Percentiles rank a stretch among this genome's conserved stretches.
Evolutionary conservation across 2,113 vertebrate genomes (phyloP).

Genomic region (Galbula dea): DNA sequence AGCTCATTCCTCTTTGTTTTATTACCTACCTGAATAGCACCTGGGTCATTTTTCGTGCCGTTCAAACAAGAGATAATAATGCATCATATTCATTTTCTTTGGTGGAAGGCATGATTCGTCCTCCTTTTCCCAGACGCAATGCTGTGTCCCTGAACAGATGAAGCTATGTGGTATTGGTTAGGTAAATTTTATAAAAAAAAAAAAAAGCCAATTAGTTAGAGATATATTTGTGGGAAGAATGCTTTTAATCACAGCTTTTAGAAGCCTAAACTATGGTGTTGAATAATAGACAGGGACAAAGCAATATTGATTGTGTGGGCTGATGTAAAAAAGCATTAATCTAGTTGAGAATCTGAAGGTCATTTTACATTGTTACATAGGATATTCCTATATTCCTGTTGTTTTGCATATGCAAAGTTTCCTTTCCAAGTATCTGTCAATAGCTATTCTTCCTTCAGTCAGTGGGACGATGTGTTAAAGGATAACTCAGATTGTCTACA

Average conservation of each 20-base stretch:
- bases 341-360: not conserved
- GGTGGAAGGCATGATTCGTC: not conserved
- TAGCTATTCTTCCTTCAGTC: not conserved
- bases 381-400: not conserved
- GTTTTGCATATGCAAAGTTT: not conserved
- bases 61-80: not conserved
- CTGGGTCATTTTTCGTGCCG: not conserved
- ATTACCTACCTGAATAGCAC: not conserved
- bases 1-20: not conserved
- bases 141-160: not conserved
- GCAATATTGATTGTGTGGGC: not conserved
- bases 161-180: not conserved
- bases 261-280: not conserved
- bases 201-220: not conserved
- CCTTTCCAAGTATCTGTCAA: not conserved
- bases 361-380: not conserved
- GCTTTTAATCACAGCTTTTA: conserved; percentile 45
- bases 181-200: not conserved
- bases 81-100: not conserved
- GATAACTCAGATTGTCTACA: not conserved
- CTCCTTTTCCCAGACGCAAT: not conserved
- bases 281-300: conserved; percentile 6
- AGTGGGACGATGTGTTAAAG: not conserved
- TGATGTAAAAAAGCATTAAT: not conserved
- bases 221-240: conserved; percentile 9